Evolutionary conservation across 2,797 vertebrate species (phyloP), one percentile per base, ranked within the genome.

Genomic region (Chaunax sp.): DNA sequence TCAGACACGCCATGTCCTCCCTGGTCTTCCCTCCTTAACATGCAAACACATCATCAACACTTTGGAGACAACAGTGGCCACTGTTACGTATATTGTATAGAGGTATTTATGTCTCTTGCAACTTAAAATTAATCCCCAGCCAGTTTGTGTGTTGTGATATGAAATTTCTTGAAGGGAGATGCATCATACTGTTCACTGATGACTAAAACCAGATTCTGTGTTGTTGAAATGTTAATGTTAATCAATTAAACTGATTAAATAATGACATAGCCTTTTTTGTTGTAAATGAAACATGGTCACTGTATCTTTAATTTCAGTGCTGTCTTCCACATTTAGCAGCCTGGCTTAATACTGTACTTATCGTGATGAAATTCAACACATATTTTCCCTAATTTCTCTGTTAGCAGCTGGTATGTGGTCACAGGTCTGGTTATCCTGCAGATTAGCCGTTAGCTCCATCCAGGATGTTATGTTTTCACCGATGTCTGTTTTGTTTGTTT

Each of bases 1-100:
- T 87, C 60, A 90, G 84, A 81, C 78, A 84, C 25, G 87, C 90
- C 5, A 80, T 88, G 70, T 89, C 94, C 46, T 94, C 93, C 18
- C 89, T 91, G 33, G 80, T 52, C 67, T 56, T 19, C 67, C 72
- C 52, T 45, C 80, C 67, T 10, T 84, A 81, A 72, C 22, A 23
- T 12, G 11, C 26, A 26, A 11, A 67, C 38, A 28, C 2, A 2
- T 33, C 51, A 51, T 9, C 5, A 56, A 53, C 19, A 23, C 35
- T 60, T 11, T 11, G 13, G 19, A 73, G 19, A 22, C 67, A 44
- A 37, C 1, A 40, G 50, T 52, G 53, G 26, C 14, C 51, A n/a
- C 60, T 55, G 46, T 37, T 13, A 1, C 65, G 30, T 64, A 28
- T 25, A 30, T 30, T 12, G 13, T 37, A 3, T 6, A 6, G 19